Base-by-base conservation (phyloP, 2,888 invertebrate genomes). In the Pegoplata infirma region DNA sequence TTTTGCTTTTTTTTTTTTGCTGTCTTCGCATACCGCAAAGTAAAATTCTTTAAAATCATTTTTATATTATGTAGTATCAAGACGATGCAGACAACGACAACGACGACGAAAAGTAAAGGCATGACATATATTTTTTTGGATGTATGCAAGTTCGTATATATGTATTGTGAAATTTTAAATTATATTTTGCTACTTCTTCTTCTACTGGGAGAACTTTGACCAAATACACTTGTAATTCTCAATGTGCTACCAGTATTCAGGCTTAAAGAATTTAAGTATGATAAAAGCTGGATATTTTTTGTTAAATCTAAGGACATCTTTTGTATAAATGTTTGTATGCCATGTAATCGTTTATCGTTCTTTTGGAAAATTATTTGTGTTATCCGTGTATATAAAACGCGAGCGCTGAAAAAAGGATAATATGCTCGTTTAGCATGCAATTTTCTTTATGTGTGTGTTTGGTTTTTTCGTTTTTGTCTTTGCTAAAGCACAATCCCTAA, bases 401-500 rank as follows among this genome's bases (percentile, higher is more conserved):
- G 21, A 46, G n/a, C 3, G 14, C 44, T 40, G 32, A 1, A 10
- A 44, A 40, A 47, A 53, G 49, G 5, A 73, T 75, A 63, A 51
- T 71, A 64, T 19, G 25, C 25, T 59, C 64, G 63, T 78, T 71
- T 64, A 72, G 67, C 63, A 78, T 74, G 73, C 55, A 76, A 76
- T 76, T 76, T 77, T 56, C n/a, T n/a, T n/a, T n/a, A n/a, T n/a
- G n/a, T n/a, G n/a, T n/a, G n/a, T n/a, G n/a, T n/a, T n/a, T n/a
- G n/a, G n/a, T n/a, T n/a, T n/a, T n/a, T n/a, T n/a, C n/a, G n/a
- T n/a, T n/a, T n/a, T n/a, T n/a, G n/a, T 51, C 5, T 68, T 40
- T 28, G 32, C 66, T 55, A 12, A 56, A 73, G 61, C 49, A 68
- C 47, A 81, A 81, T 80, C 67, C 80, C 76, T 81, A 80, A 81